Base-by-base conservation (phyloP, 2,888 invertebrate genomes). In the Epicampocera succincta region DNA sequence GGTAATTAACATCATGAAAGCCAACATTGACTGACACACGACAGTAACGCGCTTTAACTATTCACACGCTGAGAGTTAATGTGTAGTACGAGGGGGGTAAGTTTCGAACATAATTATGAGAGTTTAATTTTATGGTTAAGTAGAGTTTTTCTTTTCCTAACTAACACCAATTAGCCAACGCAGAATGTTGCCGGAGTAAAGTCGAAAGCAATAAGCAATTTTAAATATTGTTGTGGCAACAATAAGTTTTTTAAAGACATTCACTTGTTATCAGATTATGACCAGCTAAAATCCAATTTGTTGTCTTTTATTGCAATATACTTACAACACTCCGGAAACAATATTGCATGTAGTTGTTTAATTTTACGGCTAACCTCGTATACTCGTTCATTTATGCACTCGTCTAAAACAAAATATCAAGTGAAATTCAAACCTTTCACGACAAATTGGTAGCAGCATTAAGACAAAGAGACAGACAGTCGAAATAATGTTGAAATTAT, bases 1-100 rank as follows among this genome's bases (percentile, higher is more conserved):
- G 87, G 87, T 89, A 88, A 88, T 89, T 89, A 89, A 89, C 88
- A 88, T 86, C 80, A 83, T 78, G 82, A 75, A 74, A 82, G 60
- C 54, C 52, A 72, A 33, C 38, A 73, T 60, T 40, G 77, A 65
- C 72, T 74, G 74, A 80, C 66, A 73, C 66, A 82, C 75, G 74
- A 48, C 69, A 74, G 68, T 52, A 73, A 25, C 71, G 58, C 54
- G 19, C 42, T 74, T 13, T 68, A 76, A 65, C 78, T 78, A 72
- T 78, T 78, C 38, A 72, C 78, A 78, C 52, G 50, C 58, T 78
- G 38, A n/a, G 11, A 13, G 15, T 42, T n/a, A 2, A 12, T 25
- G 3, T 3, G 6, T 1, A 12, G 12, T 58, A 52, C 66, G 78
- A 78, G 71, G 76, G 50, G 44, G 0, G 61, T 13, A 33, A 25